Evolutionary conservation across 2,888 invertebrate species (phyloP), one percentile per base, ranked within the genome.

Genomic region (Cetonia aurata): DNA sequence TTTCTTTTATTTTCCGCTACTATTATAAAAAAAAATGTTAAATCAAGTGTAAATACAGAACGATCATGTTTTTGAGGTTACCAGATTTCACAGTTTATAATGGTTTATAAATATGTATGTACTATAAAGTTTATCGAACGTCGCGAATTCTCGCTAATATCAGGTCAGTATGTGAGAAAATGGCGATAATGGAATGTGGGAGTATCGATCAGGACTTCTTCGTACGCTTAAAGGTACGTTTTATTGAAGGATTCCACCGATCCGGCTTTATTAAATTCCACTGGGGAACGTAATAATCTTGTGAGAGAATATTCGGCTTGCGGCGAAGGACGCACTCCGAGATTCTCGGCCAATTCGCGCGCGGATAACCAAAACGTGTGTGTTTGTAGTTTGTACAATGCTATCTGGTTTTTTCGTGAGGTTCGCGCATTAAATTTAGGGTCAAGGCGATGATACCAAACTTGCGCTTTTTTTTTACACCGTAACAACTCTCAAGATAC

Each of bases 381-480:
- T 55, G n/a, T 12, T n/a, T n/a, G n/a, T n/a, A n/a, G 15, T 17
- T 1, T 19, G n/a, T 10, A 50, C 52, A 65, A 65, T 65, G 50
- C 17, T 17, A 65, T 37, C 50, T 37, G 62, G 50, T 65, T 50
- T 65, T 46, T 62, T 50, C 12, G 48, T 50, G 15, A 48, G 46
- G 3, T 37, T 50, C 62, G 50, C 62, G 10, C 41, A 17, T 65
- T 52, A 50, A 65, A 65, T 65, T 65, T 65, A 65, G 50, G 62
- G 62, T 65, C 62, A 65, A 65, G 62, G 62, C n/a, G 50, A 50
- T 4, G 15, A 3, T 13, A 37, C 37, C 25, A 37, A 65, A 50
- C 41, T 50, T 65, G 50, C 62, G 50, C 50, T 65, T 48, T 31
- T 62, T 50, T 65, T 65, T 37, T 9, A 37, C 1, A 37, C 37